These are phyloP conservation scores for Pseudomyrmex concolor DNA, from an alignment of 1,140 invertebrate genomes.

Conservation along the genomic window DNA sequence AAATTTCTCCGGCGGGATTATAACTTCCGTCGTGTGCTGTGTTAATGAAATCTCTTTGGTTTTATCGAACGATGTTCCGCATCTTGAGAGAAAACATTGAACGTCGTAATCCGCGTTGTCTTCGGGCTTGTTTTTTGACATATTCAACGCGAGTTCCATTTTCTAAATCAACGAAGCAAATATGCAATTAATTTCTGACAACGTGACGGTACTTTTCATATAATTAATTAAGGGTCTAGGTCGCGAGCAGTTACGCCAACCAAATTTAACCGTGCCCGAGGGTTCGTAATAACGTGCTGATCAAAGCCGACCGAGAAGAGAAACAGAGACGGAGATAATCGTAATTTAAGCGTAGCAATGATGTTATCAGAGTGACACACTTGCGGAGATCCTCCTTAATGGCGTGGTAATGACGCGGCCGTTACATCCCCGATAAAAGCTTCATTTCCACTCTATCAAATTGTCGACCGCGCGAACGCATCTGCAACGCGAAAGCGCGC, in stretches of 20 bases:
- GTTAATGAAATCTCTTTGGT: background rate
- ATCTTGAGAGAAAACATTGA: constrained; percentile 23
- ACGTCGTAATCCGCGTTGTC: background rate
- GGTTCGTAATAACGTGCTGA: constrained; percentile 40
- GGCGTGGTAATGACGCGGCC: constrained; percentile 36
- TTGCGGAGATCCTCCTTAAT: constrained; percentile 23
- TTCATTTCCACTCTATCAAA: constrained; percentile 33
- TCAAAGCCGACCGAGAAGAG: constrained; percentile 6
- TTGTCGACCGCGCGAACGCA: constrained; percentile 32
- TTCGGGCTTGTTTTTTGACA: too few species aligned
- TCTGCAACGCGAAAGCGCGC: constrained; percentile 16
- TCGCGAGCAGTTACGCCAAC: background rate
- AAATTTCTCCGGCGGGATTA: background rate
- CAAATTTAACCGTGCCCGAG: constrained; percentile 39
- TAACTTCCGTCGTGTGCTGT: background rate
- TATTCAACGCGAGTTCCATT: too few species aligned
- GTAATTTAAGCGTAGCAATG: constrained; percentile 48
- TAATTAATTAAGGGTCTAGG: background rate
- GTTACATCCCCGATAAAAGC: constrained; percentile 49
- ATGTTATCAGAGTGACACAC: constrained; percentile 52
- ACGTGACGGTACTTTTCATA: too few species aligned
- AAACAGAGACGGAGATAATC: constrained; percentile 19
- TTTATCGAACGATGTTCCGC: background rate
- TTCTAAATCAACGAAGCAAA: too few species aligned
- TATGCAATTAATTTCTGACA: too few species aligned